These are phyloP conservation scores for Ianthella basta DNA, from an alignment of 37 sponge, comb jelly and placozoan species.

Conservation along the genomic window DNA sequence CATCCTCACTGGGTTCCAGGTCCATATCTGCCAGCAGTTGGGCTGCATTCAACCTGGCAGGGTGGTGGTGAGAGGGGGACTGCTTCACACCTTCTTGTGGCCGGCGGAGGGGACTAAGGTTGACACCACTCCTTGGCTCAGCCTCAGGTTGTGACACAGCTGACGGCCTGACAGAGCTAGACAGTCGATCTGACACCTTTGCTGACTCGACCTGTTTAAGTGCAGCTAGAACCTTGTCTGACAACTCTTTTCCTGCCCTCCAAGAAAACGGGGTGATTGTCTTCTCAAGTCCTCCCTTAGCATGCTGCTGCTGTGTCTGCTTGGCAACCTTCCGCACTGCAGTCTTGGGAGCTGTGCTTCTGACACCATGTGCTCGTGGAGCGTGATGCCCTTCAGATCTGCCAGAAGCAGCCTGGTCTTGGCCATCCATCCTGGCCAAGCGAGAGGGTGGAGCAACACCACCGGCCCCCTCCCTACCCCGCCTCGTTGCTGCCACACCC, in stretches of 20 bases:
- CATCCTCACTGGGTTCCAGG: background rate
- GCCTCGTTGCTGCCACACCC: background rate
- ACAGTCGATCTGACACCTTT: background rate
- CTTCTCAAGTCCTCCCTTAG: background rate
- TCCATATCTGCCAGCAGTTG: too few species aligned
- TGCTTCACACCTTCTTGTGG: too few species aligned
- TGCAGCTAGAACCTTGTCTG: constrained; percentile 31
- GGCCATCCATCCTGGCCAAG: background rate
- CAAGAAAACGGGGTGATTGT: constrained; percentile 64
- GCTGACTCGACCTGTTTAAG: background rate
- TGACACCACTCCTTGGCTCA: background rate
- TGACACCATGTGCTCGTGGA: too few species aligned
- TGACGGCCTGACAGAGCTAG: background rate
- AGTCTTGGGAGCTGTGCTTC: background rate
- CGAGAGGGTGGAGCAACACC: background rate
- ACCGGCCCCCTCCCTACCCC: too few species aligned
- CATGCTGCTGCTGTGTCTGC: background rate
- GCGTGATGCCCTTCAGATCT: too few species aligned
- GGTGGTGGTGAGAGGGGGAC: too few species aligned
- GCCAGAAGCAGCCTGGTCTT: too few species aligned
- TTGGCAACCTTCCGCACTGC: background rate
- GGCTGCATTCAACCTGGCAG: too few species aligned
- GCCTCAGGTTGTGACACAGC: background rate
- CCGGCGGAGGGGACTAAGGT: too few species aligned
- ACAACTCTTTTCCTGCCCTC: constrained; percentile 59